phyloP scores from a whole-genome alignment of 2,888 invertebrate genomes.

The Galeopsomyia nigrocyanea region DNA sequence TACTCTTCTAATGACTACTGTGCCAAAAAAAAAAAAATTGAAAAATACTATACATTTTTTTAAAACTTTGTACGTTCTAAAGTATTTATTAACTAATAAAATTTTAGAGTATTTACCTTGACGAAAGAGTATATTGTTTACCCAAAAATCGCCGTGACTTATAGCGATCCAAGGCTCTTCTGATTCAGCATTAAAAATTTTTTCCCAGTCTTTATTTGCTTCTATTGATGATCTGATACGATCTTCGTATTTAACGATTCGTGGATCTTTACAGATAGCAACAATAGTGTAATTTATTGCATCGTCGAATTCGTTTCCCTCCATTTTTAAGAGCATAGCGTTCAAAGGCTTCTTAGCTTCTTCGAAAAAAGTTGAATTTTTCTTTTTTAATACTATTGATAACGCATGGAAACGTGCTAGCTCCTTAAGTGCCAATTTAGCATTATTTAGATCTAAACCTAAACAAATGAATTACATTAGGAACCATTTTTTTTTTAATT shows the following conservation, averaged over 20 bases:
- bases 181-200: not conserved
- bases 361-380: slow-evolving; percentile 60
- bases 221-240: not conserved
- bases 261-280: slow-evolving; percentile 17
- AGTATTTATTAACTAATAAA: not conserved
- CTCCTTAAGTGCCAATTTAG: slow-evolving; percentile 68
- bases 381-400: slow-evolving; percentile 71
- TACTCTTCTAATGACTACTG: no score
- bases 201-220: not conserved
- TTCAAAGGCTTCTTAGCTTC: slow-evolving; percentile 57
- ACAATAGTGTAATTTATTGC: slow-evolving; percentile 21
- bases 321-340: not conserved
- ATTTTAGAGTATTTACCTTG: slow-evolving; percentile 65
- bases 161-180: slow-evolving; percentile 71
- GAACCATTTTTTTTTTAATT: not conserved
- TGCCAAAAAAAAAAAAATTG: no score
- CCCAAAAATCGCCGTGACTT: slow-evolving; percentile 74
- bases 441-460: slow-evolving; percentile 62
- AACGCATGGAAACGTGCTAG: slow-evolving; percentile 74
- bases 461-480: not conserved
- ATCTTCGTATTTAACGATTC: slow-evolving; percentile 21
- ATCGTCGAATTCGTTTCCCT: slow-evolving; percentile 52
- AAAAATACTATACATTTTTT: no score
- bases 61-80: no score
- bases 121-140: slow-evolving; percentile 73